Percentiles rank a stretch among this genome's conserved stretches.
phyloP scores from a whole-genome alignment of 2,888 invertebrate species.

The Andrena trimmerana region DNA sequence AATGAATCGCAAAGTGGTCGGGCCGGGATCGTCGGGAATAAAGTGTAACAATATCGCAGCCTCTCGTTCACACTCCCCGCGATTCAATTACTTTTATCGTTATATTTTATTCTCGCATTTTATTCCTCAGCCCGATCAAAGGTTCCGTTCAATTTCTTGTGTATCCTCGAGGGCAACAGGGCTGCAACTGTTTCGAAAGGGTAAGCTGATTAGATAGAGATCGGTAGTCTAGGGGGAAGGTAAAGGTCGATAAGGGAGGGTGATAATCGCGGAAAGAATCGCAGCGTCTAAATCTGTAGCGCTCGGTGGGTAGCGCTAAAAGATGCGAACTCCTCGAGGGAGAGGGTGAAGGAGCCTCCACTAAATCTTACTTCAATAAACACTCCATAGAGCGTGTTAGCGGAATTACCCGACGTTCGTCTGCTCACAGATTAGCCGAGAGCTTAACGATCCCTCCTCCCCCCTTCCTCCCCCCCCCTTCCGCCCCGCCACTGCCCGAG shows the following conservation, averaged over 20 bases:
- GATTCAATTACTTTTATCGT: background rate
- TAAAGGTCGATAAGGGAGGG: background rate
- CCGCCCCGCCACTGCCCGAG: background rate
- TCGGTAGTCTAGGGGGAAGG: background rate
- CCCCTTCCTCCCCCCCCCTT: background rate
- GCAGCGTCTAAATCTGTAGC: constrained; percentile 2
- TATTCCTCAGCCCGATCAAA: background rate
- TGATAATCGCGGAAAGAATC: constrained; percentile 18
- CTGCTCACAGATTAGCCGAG: constrained; percentile 43
- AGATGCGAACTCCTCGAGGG: constrained; percentile 20
- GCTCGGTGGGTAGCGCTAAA: constrained; percentile 4
- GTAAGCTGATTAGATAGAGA: no score
- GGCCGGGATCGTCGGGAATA: constrained; percentile 30
- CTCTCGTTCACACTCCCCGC: background rate
- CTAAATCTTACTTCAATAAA: constrained; percentile 55
- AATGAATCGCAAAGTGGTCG: constrained; percentile 58
- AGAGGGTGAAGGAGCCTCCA: background rate
- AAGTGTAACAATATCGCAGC: constrained; percentile 43
- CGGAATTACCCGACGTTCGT: constrained; percentile 42
- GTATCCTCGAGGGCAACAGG: background rate
- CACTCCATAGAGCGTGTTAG: constrained; percentile 50
- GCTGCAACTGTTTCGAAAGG: background rate
- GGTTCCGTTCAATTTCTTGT: background rate
- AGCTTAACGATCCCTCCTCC: constrained; percentile 41
- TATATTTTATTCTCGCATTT: background rate